These are phyloP conservation scores for Caenorhabditis latens DNA, from an alignment of 1,140 invertebrate genomes.

Conservation along the genomic window DNA sequence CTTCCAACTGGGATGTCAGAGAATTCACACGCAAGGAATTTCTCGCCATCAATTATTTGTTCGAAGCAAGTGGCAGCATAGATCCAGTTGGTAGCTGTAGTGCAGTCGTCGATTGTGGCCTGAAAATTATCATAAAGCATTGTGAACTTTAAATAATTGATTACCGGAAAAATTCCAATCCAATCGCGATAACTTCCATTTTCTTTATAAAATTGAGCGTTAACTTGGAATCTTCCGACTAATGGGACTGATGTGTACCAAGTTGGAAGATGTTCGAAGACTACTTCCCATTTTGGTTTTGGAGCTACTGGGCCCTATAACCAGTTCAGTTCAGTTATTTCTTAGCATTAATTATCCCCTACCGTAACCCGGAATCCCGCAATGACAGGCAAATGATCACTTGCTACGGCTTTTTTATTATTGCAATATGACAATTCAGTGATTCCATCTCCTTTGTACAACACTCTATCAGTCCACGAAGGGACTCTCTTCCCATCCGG, in stretches of 20 bases:
- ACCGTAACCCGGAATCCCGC: constrained; percentile 42
- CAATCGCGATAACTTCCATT: constrained; percentile 65
- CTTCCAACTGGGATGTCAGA: constrained; percentile 49
- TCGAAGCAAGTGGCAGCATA: constrained; percentile 59
- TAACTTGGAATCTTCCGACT: constrained; percentile 59
- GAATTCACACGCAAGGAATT: constrained; percentile 64
- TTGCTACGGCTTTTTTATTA: constrained; percentile 34
- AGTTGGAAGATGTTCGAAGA: constrained; percentile 60
- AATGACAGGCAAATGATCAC: constrained; percentile 65
- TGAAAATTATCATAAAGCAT: constrained; percentile 29
- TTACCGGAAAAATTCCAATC: constrained; percentile 63
- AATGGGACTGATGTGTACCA: constrained; percentile 65
- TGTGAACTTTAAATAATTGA: background rate
- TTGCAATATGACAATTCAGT: constrained; percentile 22
- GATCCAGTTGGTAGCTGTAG: constrained; percentile 46
- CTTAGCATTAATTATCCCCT: background rate
- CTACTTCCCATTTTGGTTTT: constrained; percentile 47
- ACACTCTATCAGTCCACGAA: constrained; percentile 65
- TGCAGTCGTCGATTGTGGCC: constrained; percentile 57
- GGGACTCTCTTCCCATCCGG: constrained; percentile 65
- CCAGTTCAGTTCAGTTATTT: background rate
- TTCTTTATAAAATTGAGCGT: constrained; percentile 49
- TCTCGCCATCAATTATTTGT: constrained; percentile 45
- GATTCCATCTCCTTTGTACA: constrained; percentile 61
- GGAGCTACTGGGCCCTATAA: background rate